These are phyloP conservation scores for Panthera tigris DNA, from an alignment of 2,113 vertebrate genomes.

Conservation along the genomic window DNA sequence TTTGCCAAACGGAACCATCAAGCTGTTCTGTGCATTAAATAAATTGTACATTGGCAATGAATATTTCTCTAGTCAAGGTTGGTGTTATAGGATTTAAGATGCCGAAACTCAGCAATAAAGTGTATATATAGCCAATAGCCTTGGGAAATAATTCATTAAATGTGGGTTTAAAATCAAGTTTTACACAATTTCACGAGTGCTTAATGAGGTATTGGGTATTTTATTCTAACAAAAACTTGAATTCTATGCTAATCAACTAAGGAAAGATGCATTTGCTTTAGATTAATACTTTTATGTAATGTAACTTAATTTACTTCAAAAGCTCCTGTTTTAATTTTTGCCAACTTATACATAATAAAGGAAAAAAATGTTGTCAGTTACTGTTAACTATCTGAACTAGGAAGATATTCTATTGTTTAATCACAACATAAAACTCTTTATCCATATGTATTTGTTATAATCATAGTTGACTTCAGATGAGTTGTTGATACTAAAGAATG, in stretches of 20 bases:
- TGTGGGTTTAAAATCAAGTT: conserved; percentile 53
- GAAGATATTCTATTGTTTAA: conserved; percentile 74
- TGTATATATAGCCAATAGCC: background rate
- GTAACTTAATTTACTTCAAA: conserved; percentile 76
- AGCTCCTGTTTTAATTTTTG: conserved; percentile 77
- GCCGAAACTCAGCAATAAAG: conserved; percentile 52
- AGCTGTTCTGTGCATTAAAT: conserved; percentile 19
- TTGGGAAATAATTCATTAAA: conserved; percentile 27
- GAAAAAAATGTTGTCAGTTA: conserved; percentile 60
- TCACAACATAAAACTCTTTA: conserved; percentile 69
- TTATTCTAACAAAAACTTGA: conserved; percentile 67
- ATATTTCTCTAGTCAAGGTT: conserved; percentile 36
- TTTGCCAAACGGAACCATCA: background rate
- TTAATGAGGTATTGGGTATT: conserved; percentile 60
- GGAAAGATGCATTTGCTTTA: conserved; percentile 23
- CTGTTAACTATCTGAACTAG: conserved; percentile 74
- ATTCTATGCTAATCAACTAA: conserved; percentile 70
- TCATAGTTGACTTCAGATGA: conserved; percentile 63
- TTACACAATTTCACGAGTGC: background rate
- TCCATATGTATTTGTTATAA: conserved; percentile 70
- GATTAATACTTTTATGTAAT: conserved; percentile 62
- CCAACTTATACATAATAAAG: conserved; percentile 70
- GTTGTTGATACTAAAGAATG: conserved; percentile 62
- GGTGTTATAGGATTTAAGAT: conserved; percentile 55
- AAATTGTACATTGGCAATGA: conserved; percentile 10